A percentile compares a stretch with the other conserved stretches of the same genome.
These are phyloP conservation scores for Drosophila ohnishii DNA, from an alignment of 1,140 invertebrate species.

Conservation along the genomic window DNA sequence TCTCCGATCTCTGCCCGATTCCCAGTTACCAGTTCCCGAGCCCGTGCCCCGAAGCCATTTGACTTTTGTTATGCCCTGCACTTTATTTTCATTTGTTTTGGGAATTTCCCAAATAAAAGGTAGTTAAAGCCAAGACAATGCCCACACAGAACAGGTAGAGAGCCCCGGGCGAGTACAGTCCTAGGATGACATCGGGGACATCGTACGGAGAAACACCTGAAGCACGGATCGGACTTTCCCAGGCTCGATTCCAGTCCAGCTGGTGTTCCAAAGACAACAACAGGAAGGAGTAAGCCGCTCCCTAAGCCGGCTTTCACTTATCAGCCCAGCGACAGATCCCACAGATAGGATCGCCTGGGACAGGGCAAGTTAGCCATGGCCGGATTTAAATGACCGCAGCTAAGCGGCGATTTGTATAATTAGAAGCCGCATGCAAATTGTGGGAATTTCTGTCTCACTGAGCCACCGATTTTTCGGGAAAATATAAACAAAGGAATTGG, in stretches of 20 bases:
- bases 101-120: slow-evolving; percentile 79
- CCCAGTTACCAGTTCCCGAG: slow-evolving; percentile 14
- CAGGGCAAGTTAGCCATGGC: slow-evolving; percentile 71
- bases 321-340: slow-evolving; percentile 52
- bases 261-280: slow-evolving; percentile 57
- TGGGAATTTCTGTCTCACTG: slow-evolving; percentile 57
- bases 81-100: slow-evolving; percentile 82
- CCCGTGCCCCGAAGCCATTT: slow-evolving; percentile 73
- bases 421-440: slow-evolving; percentile 80
- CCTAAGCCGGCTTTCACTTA: slow-evolving; percentile 77
- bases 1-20: slow-evolving; percentile 10
- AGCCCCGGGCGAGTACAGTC: slow-evolving; percentile 59
- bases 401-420: slow-evolving; percentile 79
- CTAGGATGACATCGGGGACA: slow-evolving; percentile 54
- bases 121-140: slow-evolving; percentile 76
- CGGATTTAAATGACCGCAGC: slow-evolving; percentile 80
- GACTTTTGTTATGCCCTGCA: slow-evolving; percentile 78
- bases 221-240: slow-evolving; percentile 65
- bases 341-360: slow-evolving; percentile 32
- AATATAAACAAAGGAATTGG: background rate
- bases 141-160: slow-evolving; percentile 62
- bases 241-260: slow-evolving; percentile 63
- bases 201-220: slow-evolving; percentile 60
- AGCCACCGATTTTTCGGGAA: slow-evolving; percentile 11
- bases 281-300: slow-evolving; percentile 73